Base-by-base conservation (phyloP, 2,888 invertebrate species). In the Eupithecia subfuscata region DNA sequence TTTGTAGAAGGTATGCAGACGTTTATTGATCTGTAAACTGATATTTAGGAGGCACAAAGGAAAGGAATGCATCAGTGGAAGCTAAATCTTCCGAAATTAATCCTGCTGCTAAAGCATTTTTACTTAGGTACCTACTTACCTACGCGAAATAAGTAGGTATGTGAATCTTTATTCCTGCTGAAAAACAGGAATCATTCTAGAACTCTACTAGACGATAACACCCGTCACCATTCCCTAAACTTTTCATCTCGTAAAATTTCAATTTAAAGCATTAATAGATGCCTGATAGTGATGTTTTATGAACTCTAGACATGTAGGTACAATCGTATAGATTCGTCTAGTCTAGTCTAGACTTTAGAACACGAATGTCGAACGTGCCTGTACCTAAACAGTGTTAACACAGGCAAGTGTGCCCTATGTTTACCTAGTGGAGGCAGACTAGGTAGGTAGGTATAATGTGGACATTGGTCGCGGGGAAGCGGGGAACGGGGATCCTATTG, bases 401-500 rank as follows among this genome's bases (percentile, higher is more conserved):
- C 14, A 7, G 18, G 30, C 18, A 16, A 64, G 16, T n/a, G 6
- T 22, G 40, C 12, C 22, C 65, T 65, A 37, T n/a, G 18, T 9
- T 18, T 65, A 65, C 16, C 37, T n/a, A 34, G 16, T 64, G 30
- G 16, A 37, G 37, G 18, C 65, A 65, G 65, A 37, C 37, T 64
- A 6, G 30, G 63, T 30, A 64, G n/a, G n/a, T 64, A 6, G 30
- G 63, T 30, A 64, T 14, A 64, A 16, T 2, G 63, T 34, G 34
- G 64, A 56, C 22, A 22, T 25, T 63, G 18, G 37, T 65, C 65
- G 37, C 3, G 65, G 34, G n/a, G 37, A 25, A 56, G 56, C n/a
- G 65, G 65, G 37, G 65, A 22, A 37, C 52, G 37, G 11, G n/a
- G 65, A 40, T 11, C 40, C 87, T 91, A 94, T 92, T 91, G 92